These are phyloP conservation scores for Dicyrtoma fusca DNA, from an alignment of 2,888 invertebrate genomes.

Conservation along the genomic window DNA sequence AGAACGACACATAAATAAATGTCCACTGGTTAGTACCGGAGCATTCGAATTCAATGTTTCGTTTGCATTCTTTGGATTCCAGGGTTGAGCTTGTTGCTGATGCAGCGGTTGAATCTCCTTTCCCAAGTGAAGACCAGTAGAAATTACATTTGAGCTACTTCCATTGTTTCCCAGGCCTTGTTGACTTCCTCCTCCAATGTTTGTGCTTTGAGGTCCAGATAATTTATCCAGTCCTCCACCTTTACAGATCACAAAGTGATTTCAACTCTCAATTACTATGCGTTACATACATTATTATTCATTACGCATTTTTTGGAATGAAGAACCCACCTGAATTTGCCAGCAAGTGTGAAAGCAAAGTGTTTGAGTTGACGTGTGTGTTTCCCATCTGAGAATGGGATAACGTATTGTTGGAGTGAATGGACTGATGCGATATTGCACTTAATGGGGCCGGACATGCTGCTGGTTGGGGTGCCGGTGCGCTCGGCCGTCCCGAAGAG, in stretches of 20 bases:
- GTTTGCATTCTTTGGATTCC: conserved; percentile 55
- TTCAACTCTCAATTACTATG: not conserved
- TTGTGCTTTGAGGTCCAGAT: conserved; percentile 20
- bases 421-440: conserved; percentile 61
- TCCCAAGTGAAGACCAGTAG: not conserved
- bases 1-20: not conserved
- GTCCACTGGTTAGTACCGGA: conserved; percentile 51
- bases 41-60: conserved; percentile 52
- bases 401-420: conserved; percentile 34
- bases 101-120: conserved; percentile 34
- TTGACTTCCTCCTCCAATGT: conserved; percentile 16
- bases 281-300: too few relatives aligned
- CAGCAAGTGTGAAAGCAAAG: conserved; percentile 54
- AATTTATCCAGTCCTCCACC: conserved; percentile 41
- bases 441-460: conserved; percentile 65
- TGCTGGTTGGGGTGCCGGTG: conserved; percentile 28
- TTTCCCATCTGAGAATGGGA: conserved; percentile 40
- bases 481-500: conserved; percentile 59
- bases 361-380: conserved; percentile 45
- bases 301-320: too few relatives aligned
- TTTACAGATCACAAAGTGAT: not conserved
- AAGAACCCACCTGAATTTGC: conserved; percentile 43
- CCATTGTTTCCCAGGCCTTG: conserved; percentile 26
- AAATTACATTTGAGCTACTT: conserved; percentile 14
- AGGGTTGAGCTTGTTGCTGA: conserved; percentile 43